Percentiles rank a stretch among this genome's conserved stretches.
These are phyloP conservation scores for Cassiopea xamachana DNA, from an alignment of 30 jellyfish, hydroid and myxozoan species.

Conservation along the genomic window DNA sequence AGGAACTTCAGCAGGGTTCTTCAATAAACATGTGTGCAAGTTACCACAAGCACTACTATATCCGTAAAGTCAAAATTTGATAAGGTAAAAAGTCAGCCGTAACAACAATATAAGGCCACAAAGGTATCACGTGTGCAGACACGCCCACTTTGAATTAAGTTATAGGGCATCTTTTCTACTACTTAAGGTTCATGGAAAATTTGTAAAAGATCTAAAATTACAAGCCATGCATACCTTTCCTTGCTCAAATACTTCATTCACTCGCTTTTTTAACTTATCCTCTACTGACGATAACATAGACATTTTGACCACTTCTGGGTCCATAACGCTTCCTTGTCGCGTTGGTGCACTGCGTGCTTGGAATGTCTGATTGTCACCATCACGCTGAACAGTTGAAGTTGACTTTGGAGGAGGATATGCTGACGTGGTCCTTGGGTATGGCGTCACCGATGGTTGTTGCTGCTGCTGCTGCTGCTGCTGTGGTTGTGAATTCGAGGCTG, in stretches of 20 bases:
- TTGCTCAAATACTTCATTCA: slow-evolving; percentile 81
- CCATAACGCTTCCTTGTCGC: slow-evolving; percentile 80
- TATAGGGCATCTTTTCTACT: too few relatives aligned
- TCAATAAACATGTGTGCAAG: too few relatives aligned
- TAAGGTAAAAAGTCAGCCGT: too few relatives aligned
- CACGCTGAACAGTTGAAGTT: slow-evolving; percentile 39
- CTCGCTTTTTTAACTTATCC: slow-evolving; percentile 89
- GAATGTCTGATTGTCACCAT: slow-evolving; percentile 54
- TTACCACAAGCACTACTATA: too few relatives aligned
- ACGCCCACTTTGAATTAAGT: too few relatives aligned
- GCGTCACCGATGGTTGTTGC: slow-evolving; percentile 47
- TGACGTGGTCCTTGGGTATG: slow-evolving; percentile 9
- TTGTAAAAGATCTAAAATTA: too few relatives aligned
- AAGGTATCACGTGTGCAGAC: too few relatives aligned
- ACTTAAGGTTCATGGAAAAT: too few relatives aligned
- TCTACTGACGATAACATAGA: slow-evolving; percentile 94
- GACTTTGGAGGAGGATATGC: slow-evolving; percentile 22
- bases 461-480: slow-evolving; percentile 58
- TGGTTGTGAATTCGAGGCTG: slow-evolving; percentile 35
- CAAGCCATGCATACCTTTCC: slow-evolving; percentile 90
- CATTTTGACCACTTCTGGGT: slow-evolving; percentile 67
- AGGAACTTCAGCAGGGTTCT: too few relatives aligned
- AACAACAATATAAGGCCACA: too few relatives aligned
- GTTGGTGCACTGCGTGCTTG: slow-evolving; percentile 59
- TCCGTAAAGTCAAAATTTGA: too few relatives aligned